Conservation (phyloP, 2,797 vertebrate genomes). For the Margarornis squamiger region DNA sequence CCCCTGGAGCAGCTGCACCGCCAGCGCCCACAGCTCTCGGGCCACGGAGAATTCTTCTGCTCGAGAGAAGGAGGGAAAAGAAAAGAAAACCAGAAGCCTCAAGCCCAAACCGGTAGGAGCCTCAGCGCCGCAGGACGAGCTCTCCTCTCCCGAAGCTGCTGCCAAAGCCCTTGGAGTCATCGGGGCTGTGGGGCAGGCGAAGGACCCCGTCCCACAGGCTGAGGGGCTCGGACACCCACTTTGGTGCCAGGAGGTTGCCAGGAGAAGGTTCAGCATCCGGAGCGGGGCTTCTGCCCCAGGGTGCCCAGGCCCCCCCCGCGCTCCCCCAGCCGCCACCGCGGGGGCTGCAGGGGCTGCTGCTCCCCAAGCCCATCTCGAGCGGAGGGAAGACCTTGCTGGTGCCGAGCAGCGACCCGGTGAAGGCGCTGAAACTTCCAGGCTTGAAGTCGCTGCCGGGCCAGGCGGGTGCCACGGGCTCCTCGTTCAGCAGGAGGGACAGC, state of each 20-base stretch:
- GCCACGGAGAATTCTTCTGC: neutral
- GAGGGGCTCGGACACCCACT: neutral
- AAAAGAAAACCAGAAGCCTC: accelerated
- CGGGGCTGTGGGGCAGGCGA: slow-evolving; percentile 68
- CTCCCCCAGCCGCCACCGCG: neutral
- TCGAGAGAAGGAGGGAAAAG: neutral
- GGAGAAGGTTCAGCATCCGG: neutral
- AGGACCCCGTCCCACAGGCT: neutral
- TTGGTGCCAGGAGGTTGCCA: neutral
- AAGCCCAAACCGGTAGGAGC: accelerated
- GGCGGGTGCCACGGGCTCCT: neutral
- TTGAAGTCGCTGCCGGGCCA: neutral
- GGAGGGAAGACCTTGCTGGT: neutral
- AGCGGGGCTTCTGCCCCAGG: neutral
- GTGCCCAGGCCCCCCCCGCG: neutral
- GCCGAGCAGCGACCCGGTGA: neutral
- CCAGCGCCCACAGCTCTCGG: neutral
- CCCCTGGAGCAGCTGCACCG: neutral
- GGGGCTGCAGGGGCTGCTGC: neutral
- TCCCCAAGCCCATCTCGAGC: neutral
- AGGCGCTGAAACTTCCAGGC: neutral
- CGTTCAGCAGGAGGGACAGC: neutral
- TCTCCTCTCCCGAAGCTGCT: slow-evolving; percentile 61
- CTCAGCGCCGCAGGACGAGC: slow-evolving; percentile 25
- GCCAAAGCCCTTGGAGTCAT: slow-evolving; percentile 72